These are phyloP conservation scores for Steinernema feltiae DNA, from an alignment of 1,140 invertebrate genomes.

Conservation along the genomic window DNA sequence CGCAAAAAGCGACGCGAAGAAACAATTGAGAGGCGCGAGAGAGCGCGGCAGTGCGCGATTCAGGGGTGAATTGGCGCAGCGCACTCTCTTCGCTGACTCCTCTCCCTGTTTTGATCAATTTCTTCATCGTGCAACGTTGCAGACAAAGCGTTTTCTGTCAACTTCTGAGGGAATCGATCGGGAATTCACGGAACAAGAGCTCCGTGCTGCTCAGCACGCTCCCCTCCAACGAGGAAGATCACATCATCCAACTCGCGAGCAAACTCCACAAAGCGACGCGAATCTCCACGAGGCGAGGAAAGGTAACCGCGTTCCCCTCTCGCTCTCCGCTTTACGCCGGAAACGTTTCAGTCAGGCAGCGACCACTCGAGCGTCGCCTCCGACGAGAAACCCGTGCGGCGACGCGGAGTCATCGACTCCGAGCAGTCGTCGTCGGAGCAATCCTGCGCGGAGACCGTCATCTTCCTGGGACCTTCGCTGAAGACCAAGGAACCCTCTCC, in stretches of 20 bases:
- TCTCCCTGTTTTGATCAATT: not conserved
- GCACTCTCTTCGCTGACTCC: no score
- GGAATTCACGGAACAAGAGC: constrained; percentile 20
- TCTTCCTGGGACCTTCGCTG: constrained; percentile 18
- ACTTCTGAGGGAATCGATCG: constrained; percentile 19
- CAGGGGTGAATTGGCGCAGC: no score
- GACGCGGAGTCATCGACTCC: not conserved
- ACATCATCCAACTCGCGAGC: constrained; percentile 16
- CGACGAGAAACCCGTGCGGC: not conserved
- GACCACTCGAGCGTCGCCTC: not conserved
- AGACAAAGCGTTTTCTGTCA: constrained; percentile 22
- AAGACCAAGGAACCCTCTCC: constrained; percentile 3
- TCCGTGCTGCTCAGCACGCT: constrained; percentile 16
- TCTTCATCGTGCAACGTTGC: not conserved
- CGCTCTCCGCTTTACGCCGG: not conserved
- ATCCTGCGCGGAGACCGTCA: constrained; percentile 27
- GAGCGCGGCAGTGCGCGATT: no score
- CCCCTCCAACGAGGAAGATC: constrained; percentile 15
- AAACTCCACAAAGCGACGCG: constrained; percentile 18
- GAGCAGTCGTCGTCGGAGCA: constrained; percentile 24
- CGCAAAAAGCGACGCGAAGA: not conserved
- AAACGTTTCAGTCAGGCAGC: constrained; percentile 1
- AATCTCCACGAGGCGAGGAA: not conserved
- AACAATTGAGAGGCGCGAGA: not conserved
- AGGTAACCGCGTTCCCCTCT: not conserved